Evolutionary conservation across 2,797 vertebrate species (phyloP).

Genomic region (Eulemur rubriventer): DNA sequence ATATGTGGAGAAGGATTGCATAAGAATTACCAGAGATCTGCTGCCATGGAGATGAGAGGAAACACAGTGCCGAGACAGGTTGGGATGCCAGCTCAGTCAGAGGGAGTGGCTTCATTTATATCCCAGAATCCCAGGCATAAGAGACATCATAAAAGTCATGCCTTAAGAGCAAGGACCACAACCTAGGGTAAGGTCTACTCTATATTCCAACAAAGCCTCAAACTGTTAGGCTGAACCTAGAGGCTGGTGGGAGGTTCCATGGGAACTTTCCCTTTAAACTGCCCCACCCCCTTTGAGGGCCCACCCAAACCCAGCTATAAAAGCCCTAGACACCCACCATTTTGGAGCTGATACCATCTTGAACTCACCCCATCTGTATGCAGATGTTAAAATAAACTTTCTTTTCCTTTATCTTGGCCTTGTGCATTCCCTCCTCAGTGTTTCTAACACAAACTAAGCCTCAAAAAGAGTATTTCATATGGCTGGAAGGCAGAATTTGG

Average conservation of each 20-base stretch:
- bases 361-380: too few species aligned
- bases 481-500: not conserved
- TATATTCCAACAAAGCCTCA: not conserved
- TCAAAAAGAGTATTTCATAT: not conserved
- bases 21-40: not conserved
- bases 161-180: not conserved
- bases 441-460: too few species aligned
- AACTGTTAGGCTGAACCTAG: too few species aligned
- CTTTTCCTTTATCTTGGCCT: too few species aligned
- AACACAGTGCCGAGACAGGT: accelerated
- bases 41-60: not conserved
- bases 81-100: not conserved
- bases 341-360: too few species aligned
- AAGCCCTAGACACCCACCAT: too few species aligned
- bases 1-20: not conserved
- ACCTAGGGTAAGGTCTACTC: not conserved
- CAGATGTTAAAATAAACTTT: too few species aligned
- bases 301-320: too few species aligned
- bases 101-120: not conserved
- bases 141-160: not conserved
- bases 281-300: too few species aligned
- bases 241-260: too few species aligned
- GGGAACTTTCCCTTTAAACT: too few species aligned
- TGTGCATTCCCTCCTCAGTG: too few species aligned
- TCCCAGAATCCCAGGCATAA: not conserved